Percentiles rank a stretch among this genome's conserved stretches.
phyloP scores from a whole-genome alignment of 1,140 invertebrate species.

The Diprion similis region DNA sequence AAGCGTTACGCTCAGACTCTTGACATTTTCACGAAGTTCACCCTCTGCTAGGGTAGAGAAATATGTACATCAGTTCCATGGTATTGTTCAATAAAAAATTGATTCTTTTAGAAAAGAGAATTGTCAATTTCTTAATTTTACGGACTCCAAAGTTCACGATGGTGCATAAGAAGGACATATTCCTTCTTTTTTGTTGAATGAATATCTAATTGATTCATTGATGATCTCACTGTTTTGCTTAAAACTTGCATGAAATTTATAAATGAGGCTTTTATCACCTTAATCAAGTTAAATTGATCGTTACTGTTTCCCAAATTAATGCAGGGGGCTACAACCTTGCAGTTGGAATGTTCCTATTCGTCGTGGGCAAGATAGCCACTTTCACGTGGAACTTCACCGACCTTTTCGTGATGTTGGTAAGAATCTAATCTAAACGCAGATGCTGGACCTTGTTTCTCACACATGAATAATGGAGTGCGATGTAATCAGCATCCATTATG shows the following conservation, averaged over 20 bases:
- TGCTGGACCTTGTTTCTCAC: background rate
- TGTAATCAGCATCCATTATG: background rate
- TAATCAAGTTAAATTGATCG: too few relatives aligned
- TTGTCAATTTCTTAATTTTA: too few relatives aligned
- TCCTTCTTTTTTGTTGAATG: slow-evolving; percentile 3
- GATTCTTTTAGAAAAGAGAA: too few relatives aligned
- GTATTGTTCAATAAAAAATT: too few relatives aligned
- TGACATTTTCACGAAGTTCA: too few relatives aligned
- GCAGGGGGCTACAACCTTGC: slow-evolving; percentile 53
- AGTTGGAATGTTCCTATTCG: slow-evolving; percentile 49
- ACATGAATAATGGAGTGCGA: background rate
- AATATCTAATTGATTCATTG: slow-evolving; percentile 3
- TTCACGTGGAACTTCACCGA: slow-evolving; percentile 75
- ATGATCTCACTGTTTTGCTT: slow-evolving; percentile 1
- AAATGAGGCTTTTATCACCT: background rate
- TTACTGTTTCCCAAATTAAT: slow-evolving; percentile 23
- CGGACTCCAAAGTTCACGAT: too few relatives aligned
- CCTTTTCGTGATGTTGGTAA: slow-evolving; percentile 69
- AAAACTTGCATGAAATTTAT: background rate
- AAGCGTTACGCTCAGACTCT: too few relatives aligned
- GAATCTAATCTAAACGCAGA: slow-evolving; percentile 17
- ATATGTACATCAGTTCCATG: too few relatives aligned
- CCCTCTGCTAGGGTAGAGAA: too few relatives aligned
- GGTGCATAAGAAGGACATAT: background rate
- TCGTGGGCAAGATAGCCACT: slow-evolving; percentile 70